phyloP scores from a whole-genome alignment of 2,113 vertebrate genomes.

The Ptychochromis oligacanthus region DNA sequence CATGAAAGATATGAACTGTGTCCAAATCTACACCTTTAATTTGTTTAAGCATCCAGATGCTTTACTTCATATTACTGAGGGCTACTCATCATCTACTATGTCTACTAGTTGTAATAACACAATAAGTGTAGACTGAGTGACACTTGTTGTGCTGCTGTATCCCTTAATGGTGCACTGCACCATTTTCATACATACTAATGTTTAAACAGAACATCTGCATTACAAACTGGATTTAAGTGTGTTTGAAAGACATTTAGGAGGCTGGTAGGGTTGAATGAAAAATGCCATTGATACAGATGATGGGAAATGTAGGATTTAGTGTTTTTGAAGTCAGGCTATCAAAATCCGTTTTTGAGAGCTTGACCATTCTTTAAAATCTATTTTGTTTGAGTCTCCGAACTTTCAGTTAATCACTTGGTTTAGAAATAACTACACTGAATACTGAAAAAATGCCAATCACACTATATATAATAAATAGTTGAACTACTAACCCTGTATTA shows the following conservation, averaged over 20 bases:
- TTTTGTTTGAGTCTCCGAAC: background rate
- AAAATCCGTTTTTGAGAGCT: background rate
- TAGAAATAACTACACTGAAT: too few relatives aligned
- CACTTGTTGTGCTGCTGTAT: background rate
- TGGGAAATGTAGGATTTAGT: background rate
- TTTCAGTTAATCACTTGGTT: background rate
- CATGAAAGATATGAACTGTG: slow-evolving; percentile 15
- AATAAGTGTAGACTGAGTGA: background rate
- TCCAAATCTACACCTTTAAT: background rate
- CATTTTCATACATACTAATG: background rate
- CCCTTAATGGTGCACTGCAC: background rate
- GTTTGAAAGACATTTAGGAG: background rate
- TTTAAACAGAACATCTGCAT: background rate
- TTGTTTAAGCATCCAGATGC: background rate
- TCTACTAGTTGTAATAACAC: background rate
- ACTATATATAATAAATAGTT: too few relatives aligned
- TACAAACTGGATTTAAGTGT: background rate
- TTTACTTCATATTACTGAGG: background rate
- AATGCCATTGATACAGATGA: background rate
- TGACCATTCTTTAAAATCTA: background rate
- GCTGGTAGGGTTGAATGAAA: background rate
- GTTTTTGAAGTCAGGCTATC: background rate
- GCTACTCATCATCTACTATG: background rate
- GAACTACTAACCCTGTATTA: background rate
- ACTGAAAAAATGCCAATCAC: background rate